Base-by-base conservation (phyloP, 1,140 invertebrate species). In the Diachasma alloeum region DNA sequence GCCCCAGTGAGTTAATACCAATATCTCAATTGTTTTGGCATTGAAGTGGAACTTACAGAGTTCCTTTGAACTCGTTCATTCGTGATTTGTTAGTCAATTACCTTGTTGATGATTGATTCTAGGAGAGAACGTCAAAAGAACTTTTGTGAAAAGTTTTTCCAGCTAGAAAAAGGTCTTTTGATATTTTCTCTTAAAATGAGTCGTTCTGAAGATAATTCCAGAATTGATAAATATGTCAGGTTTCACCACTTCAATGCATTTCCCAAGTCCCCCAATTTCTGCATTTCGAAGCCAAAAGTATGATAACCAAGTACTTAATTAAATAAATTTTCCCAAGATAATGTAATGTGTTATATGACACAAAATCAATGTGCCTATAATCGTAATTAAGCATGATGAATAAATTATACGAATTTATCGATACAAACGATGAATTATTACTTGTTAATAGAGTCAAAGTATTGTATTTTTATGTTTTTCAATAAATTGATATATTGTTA, bases 401-500 rank as follows among this genome's bases (percentile, higher is more conserved):
- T 63, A 63, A 26, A 63, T 63, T 26, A 63, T 19, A 8, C 5
- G 11, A 26, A 26, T 63, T 63, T 63, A 11, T 63, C 8, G 4
- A 19, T 24, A 63, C n/a, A 17, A 1, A 26, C 26, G 24, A 63
- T 26, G 24, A 63, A 26, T 5, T 24, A 31, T 63, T 26, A 26
- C 9, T 17, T 53, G 13, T 53, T 9, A 63, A 26, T 26, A 31
- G 11, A 59, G 3, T 59, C 19, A 59, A 22, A 26, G 59, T 26
- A 63, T 26, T 63, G 59, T 63, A 63, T 63, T 63, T 63, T 19
- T 26, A 63, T 63, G 59, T 63, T 63, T 63, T 63, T 53, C 48
- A 53, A 53, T 53, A 53, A 53, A 53, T 53, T 53, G 15, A 53
- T 53, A 53, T 19, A 19, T 53, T 53, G 48, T 53, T 53, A 19